These are phyloP conservation scores for Peromyscus nudipes DNA, from an alignment of 2,797 vertebrate species.

Conservation along the genomic window DNA sequence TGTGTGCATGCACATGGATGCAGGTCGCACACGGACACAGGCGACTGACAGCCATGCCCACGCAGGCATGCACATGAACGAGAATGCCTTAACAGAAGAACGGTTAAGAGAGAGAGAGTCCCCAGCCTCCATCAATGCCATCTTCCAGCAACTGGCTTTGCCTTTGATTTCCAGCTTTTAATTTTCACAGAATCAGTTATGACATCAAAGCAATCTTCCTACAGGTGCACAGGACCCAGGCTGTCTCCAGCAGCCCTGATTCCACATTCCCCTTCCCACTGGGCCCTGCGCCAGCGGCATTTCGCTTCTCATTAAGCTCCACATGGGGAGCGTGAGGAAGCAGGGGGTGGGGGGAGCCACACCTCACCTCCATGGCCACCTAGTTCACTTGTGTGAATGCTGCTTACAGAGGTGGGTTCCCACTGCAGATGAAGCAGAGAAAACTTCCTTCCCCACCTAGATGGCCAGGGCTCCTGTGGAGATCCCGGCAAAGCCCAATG, in stretches of 20 bases:
- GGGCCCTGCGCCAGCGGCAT: constrained; percentile 22
- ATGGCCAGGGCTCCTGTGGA: background rate
- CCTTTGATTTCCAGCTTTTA: constrained; percentile 80
- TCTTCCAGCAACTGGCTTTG: constrained; percentile 21
- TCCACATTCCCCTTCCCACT: constrained; percentile 65
- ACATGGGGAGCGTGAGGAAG: background rate
- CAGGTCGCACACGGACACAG: background rate
- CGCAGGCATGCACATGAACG: background rate
- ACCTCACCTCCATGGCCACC: constrained; percentile 44
- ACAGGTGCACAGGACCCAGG: constrained; percentile 65
- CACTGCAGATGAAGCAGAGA: background rate
- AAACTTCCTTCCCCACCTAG: background rate
- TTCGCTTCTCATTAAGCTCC: constrained; percentile 74
- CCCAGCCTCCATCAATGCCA: background rate
- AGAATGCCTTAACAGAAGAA: background rate
- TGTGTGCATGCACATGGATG: too few species aligned
- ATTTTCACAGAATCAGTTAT: constrained; percentile 78
- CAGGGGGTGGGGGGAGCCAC: background rate
- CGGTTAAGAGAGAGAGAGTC: background rate
- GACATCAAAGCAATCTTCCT: constrained; percentile 75
- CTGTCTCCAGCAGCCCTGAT: constrained; percentile 51
- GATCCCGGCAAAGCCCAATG: background rate
- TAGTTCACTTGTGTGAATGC: constrained; percentile 27
- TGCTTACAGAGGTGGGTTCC: background rate
- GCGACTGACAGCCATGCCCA: too few species aligned